Evolutionary conservation across 2,797 vertebrate species (phyloP).

Genomic region (Neoniphon sammara): DNA sequence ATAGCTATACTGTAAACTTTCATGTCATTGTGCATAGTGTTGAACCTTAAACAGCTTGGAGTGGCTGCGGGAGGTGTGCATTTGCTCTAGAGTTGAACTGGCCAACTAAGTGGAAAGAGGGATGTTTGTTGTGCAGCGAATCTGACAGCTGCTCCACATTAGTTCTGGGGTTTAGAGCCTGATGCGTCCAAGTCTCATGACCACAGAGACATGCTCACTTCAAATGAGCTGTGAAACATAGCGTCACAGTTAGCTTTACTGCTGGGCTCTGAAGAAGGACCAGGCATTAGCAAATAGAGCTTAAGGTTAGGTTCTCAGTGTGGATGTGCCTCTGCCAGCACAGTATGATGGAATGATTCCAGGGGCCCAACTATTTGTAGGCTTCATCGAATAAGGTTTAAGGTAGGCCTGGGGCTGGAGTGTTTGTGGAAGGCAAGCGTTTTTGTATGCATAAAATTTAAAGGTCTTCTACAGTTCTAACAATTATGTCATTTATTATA

Average conservation of each 20-base stretch:
- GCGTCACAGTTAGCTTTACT: constrained; percentile 59
- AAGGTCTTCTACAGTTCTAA: background rate
- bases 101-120: constrained; percentile 55
- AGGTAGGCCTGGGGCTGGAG: background rate
- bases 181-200: constrained; percentile 72
- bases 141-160: constrained; percentile 78
- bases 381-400: constrained; percentile 19
- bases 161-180: constrained; percentile 70
- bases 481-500: background rate
- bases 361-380: constrained; percentile 23
- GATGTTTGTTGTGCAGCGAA: constrained; percentile 63
- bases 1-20: too few species aligned
- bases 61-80: constrained; percentile 35
- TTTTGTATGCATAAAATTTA: constrained; percentile 7
- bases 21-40: constrained; percentile 15
- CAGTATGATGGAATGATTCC: constrained; percentile 29
- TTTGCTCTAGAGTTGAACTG: constrained; percentile 44
- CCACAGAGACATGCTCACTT: constrained; percentile 69
- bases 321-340: constrained; percentile 18
- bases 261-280: constrained; percentile 42
- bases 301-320: constrained; percentile 25
- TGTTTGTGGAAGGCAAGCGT: constrained; percentile 6
- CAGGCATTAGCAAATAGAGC: constrained; percentile 44
- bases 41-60: constrained; percentile 34
- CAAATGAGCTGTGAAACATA: constrained; percentile 75